Conservation (phyloP, 2,797 vertebrate species). For the Lacerta bilineata region DNA sequence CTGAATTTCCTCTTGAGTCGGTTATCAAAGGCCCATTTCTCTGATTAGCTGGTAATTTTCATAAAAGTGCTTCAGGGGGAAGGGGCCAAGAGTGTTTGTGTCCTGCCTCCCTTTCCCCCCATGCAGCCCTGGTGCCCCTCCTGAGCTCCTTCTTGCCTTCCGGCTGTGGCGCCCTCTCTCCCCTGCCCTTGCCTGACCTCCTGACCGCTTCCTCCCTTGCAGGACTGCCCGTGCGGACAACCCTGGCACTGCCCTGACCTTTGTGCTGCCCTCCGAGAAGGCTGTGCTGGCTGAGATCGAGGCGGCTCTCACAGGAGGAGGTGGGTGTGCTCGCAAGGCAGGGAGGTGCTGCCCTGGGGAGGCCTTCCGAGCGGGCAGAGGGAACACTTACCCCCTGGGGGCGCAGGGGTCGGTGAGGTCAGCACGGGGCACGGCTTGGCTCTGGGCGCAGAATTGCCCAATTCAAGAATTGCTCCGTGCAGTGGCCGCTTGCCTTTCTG, state of each 20-base stretch:
- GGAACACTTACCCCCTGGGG: no score
- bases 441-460: no score
- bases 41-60: not conserved
- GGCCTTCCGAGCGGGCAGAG: no score
- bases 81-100: not conserved
- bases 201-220: accelerated
- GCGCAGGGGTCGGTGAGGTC: no score
- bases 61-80: no score
- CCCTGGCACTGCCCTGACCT: constrained; percentile 88
- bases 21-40: not conserved
- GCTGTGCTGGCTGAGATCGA: constrained; percentile 81
- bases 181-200: not conserved
- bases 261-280: constrained; percentile 85
- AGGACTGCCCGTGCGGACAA: constrained; percentile 93
- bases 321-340: constrained; percentile 66
- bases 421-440: no score
- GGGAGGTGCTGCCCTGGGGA: no score
- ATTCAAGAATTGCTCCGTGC: not conserved
- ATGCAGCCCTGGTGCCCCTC: not conserved
- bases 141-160: no score
- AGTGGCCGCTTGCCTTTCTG: not conserved
- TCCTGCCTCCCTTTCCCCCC: not conserved
- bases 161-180: no score
- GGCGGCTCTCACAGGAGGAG: constrained; percentile 84
- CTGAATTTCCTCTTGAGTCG: not conserved